Evolutionary conservation across 2,113 vertebrate species (phyloP).

Genomic region (Arothron firmamentum): DNA sequence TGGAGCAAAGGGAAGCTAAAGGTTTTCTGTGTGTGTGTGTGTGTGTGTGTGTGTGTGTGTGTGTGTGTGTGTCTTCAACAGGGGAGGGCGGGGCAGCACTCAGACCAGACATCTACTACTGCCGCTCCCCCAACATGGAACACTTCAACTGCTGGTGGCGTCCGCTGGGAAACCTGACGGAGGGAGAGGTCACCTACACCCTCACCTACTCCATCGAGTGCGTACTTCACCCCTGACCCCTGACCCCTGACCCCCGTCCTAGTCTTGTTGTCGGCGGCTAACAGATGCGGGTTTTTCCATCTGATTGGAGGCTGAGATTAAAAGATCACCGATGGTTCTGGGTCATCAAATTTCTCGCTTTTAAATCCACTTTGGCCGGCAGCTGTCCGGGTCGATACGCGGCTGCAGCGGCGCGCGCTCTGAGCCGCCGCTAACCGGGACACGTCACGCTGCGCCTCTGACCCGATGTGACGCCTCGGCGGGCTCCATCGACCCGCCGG

Average conservation of each 20-base stretch:
- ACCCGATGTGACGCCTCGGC: background rate
- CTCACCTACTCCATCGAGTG: conserved; percentile 71
- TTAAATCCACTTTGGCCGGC: background rate
- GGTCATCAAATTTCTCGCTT: background rate
- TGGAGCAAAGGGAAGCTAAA: too few species aligned
- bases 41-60: background rate
- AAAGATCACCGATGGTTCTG: background rate
- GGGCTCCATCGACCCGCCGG: background rate
- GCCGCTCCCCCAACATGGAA: conserved; percentile 78
- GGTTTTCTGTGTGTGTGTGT: too few species aligned
- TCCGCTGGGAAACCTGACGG: conserved; percentile 55
- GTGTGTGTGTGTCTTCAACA: background rate
- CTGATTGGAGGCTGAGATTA: background rate
- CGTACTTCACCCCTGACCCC: conserved; percentile 2
- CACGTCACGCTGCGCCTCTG: conserved; percentile 29
- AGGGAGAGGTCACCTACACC: conserved; percentile 47
- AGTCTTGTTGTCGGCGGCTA: too few species aligned
- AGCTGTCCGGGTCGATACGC: conserved; percentile 11
- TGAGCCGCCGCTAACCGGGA: conserved; percentile 9
- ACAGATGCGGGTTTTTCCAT: background rate
- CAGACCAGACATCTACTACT: conserved; percentile 68
- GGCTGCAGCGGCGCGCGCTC: too few species aligned
- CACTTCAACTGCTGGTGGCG: conserved; percentile 79
- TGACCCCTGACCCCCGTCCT: too few species aligned
- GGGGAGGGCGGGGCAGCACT: conserved; percentile 16